Base-by-base conservation (phyloP, 2,888 invertebrate species). In the Macrophya annulata region DNA sequence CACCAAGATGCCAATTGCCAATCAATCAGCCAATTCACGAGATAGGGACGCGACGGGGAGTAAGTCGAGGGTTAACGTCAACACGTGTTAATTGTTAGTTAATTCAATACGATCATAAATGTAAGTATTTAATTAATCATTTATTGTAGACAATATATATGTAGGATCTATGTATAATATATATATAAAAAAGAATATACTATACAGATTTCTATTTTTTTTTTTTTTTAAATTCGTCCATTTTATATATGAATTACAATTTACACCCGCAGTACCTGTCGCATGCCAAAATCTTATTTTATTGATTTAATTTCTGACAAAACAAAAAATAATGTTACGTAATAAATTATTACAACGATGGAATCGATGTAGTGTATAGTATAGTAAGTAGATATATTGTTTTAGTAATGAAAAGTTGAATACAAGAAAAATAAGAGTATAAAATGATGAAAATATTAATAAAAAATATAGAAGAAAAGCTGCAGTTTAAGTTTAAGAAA, bases 1-100 rank as follows among this genome's bases (percentile, higher is more conserved):
- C 83, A 83, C 83, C 83, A 83, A 68, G 83, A 65, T 68, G 81
- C 43, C 59, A 81, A 62, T 62, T 62, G 83, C 83, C 83, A 83
- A 68, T 83, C 51, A 77, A 40, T 79, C 83, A 83, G 83, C 83
- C 83, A 68, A 83, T 68, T 83, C 83, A 68, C 65, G n/a, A 68
- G 68, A 83, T 71, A 83, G 83, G 71, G 37, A 83, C 83, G 83
- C 83, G 83, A 37, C 45, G 45, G 48, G 71, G 55, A 40, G 81
- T 62, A 31, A 55, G 51, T 59, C 62, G 81, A 43, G 81, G 83
- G 83, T 68, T 83, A 83, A 68, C 48, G 65, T 83, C 83, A 71
- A 83, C 83, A 83, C 83, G 83, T 83, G 68, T 83, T 83, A 83
- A 48, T 68, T 17, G 43, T 81, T 79, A 79, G 81, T 81, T 37